phyloP scores from a whole-genome alignment of 2,888 invertebrate genomes.

The Caenorhabditis sulstoni region DNA sequence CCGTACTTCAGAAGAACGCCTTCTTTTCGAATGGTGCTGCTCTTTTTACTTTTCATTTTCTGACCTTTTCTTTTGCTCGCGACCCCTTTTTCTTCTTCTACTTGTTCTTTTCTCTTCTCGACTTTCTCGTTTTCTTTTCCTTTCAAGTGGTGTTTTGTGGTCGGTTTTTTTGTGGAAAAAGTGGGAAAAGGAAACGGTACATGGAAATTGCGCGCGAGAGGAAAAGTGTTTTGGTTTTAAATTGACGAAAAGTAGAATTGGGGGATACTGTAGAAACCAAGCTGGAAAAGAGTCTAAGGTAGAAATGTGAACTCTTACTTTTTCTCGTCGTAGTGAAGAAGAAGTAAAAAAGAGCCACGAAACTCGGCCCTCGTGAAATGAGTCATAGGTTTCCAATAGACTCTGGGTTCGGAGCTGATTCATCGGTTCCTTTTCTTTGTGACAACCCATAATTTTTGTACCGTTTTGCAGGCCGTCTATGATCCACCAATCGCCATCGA shows the following conservation, averaged over 20 bases:
- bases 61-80: conserved; percentile 7
- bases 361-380: too few relatives aligned
- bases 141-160: conserved; percentile 16
- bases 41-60: conserved; percentile 30
- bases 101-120: conserved; percentile 3
- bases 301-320: too few relatives aligned
- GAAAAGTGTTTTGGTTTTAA: too few relatives aligned
- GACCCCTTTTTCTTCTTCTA: conserved; percentile 8
- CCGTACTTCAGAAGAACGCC: conserved; percentile 66
- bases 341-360: too few relatives aligned
- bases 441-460: too few relatives aligned
- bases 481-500: conserved; percentile 79
- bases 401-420: too few relatives aligned
- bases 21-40: conserved; percentile 72
- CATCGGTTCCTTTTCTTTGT: too few relatives aligned
- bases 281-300: background rate
- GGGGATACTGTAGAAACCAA: too few relatives aligned
- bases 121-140: conserved; percentile 8
- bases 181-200: too few relatives aligned
- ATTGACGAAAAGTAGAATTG: too few relatives aligned
- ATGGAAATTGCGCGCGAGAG: background rate
- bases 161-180: conserved; percentile 14
- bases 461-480: conserved; percentile 69
- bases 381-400: too few relatives aligned
- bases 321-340: too few relatives aligned